Evolutionary conservation across 2,113 vertebrate species (phyloP).

Genomic region (Clarias gariepinus): DNA sequence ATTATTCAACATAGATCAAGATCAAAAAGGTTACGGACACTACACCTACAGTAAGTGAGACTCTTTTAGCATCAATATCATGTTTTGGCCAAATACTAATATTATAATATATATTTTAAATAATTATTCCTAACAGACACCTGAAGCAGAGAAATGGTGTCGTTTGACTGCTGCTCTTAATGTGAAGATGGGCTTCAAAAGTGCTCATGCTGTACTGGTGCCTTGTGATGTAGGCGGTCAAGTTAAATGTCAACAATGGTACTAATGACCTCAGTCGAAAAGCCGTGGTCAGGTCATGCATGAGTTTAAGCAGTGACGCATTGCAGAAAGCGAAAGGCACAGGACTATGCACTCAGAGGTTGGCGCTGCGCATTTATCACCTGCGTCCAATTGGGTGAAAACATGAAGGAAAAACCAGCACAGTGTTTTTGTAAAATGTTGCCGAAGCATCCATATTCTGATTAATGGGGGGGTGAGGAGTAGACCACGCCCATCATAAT

Average conservation of each 20-base stretch:
- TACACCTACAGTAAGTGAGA: too few species aligned
- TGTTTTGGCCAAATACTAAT: too few species aligned
- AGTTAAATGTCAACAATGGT: not conserved
- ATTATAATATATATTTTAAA: too few species aligned
- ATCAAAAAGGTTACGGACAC: too few species aligned
- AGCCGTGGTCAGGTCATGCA: not conserved
- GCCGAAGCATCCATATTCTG: not conserved
- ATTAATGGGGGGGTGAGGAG: not conserved
- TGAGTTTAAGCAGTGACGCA: not conserved
- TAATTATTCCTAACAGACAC: not conserved
- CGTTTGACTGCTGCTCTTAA: not conserved
- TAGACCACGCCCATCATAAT: not conserved
- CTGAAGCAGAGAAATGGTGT: not conserved
- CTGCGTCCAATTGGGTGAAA: not conserved
- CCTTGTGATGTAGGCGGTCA: not conserved
- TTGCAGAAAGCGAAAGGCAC: not conserved
- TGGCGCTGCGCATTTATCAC: not conserved
- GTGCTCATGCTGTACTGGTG: not conserved
- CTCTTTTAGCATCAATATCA: too few species aligned
- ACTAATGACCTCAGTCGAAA: not conserved
- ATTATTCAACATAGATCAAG: too few species aligned
- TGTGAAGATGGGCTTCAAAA: not conserved
- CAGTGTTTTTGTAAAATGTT: not conserved
- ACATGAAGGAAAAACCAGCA: not conserved
- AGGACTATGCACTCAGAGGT: not conserved